phyloP scores from a whole-genome alignment of 2,113 vertebrate genomes.

The Perccottus glenii region DNA sequence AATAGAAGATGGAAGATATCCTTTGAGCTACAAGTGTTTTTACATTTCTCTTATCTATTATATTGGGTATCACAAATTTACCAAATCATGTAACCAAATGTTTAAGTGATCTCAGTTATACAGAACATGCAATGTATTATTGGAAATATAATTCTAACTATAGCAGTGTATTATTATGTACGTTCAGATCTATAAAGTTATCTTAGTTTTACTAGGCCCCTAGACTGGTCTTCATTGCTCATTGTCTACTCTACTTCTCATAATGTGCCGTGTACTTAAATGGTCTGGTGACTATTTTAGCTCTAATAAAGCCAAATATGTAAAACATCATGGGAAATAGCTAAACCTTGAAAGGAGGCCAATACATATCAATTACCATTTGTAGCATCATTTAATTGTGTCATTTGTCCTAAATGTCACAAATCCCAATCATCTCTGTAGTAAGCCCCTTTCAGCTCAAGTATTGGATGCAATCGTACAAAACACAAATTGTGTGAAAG shows the following conservation, averaged over 20 bases:
- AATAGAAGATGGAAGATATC: not conserved
- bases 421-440: too few species aligned
- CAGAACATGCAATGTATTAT: not conserved
- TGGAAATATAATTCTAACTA: not conserved
- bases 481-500: too few species aligned
- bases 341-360: conserved; percentile 42
- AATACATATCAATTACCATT: not conserved
- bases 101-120: not conserved
- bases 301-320: conserved; percentile 46
- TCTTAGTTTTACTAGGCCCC: too few species aligned
- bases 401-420: too few species aligned
- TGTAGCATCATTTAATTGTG: not conserved
- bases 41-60: not conserved
- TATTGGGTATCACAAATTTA: too few species aligned
- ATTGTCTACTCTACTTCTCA: not conserved
- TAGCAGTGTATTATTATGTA: not conserved
- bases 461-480: too few species aligned
- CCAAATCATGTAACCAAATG: conserved; percentile 5
- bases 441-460: too few species aligned
- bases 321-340: conserved; percentile 23
- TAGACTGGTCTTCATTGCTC: too few species aligned
- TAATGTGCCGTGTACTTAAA: not conserved
- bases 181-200: too few species aligned
- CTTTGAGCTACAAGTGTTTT: not conserved
- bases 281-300: conserved; percentile 12